Base-by-base conservation (phyloP, 2,113 vertebrate species). In the Lepisosteus oculatus region DNA sequence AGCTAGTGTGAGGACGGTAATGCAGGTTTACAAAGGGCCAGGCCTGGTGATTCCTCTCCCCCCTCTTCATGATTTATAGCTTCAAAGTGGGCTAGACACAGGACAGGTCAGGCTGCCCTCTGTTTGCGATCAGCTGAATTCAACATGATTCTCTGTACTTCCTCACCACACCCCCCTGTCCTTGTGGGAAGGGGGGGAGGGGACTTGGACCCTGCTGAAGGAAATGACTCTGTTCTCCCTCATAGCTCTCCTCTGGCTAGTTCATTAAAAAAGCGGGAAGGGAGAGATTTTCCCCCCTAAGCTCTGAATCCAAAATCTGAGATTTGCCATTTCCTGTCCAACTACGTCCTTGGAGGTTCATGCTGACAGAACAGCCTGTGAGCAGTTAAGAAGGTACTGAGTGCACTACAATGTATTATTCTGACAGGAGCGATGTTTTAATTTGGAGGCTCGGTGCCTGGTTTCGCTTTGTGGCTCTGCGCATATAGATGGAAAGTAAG, bases 171-270 rank as follows among this genome's bases (percentile, higher is more conserved):
- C 78, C 70, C 55, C 69, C 74, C 73, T 56, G 75, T 85, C 79
- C 74, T 85, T 72, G 29, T 29, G 29, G 29, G 15, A 17, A 17
- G 15, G 15, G 15, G 15, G 83, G 78, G 80, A n/a, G 85, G 79
- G 81, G 86, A 89, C 70, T 84, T 90, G 88, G 89, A 90, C 78
- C 73, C 70, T 85, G 84, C 87, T 90, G 84, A 90, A 86, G 85
- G 83, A 76, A 11, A 15, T 68, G 17, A 43, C 74, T 68, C 76
- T 70, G 45, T 56, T 70, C 11, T 69, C 54, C 45, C 41, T 43
- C 29, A 29, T 29, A 29, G 45, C 72, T 1, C 55, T 67, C 66
- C 78, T 81, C 15, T 15, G 67, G 71, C 83, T 91, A 86, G 89
- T 90, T 88, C 89, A 85, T 78, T 82, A 78, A 85, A 12, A 14